Percentiles rank a stretch among this genome's conserved stretches.
Conservation (phyloP, 2,888 invertebrate species). For the Tetheella fluctuosa region DNA sequence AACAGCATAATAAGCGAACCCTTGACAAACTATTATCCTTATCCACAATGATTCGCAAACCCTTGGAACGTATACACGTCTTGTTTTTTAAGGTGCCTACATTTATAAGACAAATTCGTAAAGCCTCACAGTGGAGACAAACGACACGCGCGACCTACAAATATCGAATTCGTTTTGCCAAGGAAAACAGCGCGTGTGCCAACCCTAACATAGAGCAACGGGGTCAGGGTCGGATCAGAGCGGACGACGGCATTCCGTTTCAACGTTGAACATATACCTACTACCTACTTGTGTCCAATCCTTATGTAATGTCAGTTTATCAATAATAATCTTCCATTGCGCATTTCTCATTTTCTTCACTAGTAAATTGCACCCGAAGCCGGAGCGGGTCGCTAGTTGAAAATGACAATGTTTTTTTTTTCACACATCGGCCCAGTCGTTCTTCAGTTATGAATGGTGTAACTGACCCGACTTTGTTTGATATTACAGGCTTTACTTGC, state of each 20-base stretch:
- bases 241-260: conserved; percentile 9
- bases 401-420: too few relatives aligned
- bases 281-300: background rate
- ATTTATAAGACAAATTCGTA: background rate
- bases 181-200: background rate
- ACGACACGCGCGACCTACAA: background rate
- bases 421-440: too few relatives aligned
- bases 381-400: too few relatives aligned
- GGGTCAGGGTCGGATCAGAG: conserved; percentile 10
- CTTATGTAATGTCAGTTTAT: conserved; percentile 2
- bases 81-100: background rate
- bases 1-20: background rate
- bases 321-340: background rate
- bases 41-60: background rate
- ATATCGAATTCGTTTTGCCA: background rate
- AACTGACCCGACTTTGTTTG: too few relatives aligned
- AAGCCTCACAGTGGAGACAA: background rate
- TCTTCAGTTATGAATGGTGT: too few relatives aligned
- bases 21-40: background rate
- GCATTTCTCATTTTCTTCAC: too few relatives aligned
- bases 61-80: background rate
- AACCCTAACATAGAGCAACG: conserved; percentile 2
- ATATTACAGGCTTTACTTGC: too few relatives aligned
- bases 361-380: too few relatives aligned
- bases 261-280: background rate